Evolutionary conservation across 2,113 vertebrate species (phyloP).

Genomic region (Amphiprion ocellaris): DNA sequence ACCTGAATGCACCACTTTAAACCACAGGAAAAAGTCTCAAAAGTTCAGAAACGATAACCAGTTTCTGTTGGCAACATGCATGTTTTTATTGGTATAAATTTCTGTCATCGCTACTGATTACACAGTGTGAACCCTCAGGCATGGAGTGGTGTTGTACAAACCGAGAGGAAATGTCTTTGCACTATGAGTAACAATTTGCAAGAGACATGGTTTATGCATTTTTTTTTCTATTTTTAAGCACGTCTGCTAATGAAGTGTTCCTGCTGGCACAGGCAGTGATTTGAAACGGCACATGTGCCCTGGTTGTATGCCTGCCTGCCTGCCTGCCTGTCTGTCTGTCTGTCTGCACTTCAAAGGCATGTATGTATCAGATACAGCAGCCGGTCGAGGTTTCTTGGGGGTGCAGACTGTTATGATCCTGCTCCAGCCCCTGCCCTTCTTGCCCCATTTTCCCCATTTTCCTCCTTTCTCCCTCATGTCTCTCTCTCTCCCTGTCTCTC

Average conservation of each 20-base stretch:
- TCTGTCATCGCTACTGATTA: slow-evolving; percentile 43
- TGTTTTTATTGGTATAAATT: slow-evolving; percentile 42
- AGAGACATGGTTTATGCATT: slow-evolving; percentile 58
- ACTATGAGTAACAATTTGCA: slow-evolving; percentile 50
- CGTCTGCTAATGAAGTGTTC: slow-evolving; percentile 59
- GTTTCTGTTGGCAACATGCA: slow-evolving; percentile 29
- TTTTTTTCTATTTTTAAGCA: slow-evolving; percentile 64
- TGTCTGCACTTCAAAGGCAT: slow-evolving; percentile 64
- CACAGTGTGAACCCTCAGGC: slow-evolving; percentile 33
- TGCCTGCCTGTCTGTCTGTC: slow-evolving; percentile 19
- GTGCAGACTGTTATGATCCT: slow-evolving; percentile 27
- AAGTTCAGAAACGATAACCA: slow-evolving; percentile 4
- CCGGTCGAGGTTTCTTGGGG: slow-evolving; percentile 59
- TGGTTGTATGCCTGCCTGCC: background rate
- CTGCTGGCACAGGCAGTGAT: slow-evolving; percentile 49
- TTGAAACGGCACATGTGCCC: slow-evolving; percentile 33
- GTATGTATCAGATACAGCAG: slow-evolving; percentile 50
- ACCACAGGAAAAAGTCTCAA: background rate
- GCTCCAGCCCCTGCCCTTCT: no score
- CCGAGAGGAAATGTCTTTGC: slow-evolving; percentile 32
- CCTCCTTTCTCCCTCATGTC: no score
- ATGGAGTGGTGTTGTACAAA: slow-evolving; percentile 35
- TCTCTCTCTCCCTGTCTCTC: no score
- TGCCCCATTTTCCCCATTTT: no score
- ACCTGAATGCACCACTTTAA: slow-evolving; percentile 7